Conservation (phyloP, 1,140 invertebrate species). For the Formica exsecta region DNA sequence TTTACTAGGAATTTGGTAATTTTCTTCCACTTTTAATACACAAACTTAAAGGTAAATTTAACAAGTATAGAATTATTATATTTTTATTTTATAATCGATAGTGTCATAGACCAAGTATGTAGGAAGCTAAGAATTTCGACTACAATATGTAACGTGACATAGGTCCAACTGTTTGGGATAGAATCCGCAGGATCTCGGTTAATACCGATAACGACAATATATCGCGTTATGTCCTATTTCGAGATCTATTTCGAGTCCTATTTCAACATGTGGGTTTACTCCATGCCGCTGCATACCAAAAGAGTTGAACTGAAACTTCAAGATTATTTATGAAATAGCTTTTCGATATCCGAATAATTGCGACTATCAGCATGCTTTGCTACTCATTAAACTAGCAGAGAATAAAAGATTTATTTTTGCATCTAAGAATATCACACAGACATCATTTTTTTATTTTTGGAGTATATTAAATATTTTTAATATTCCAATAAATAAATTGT, state of each 20-base stretch:
- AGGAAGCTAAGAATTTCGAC: constrained; percentile 37
- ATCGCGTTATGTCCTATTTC: constrained; percentile 43
- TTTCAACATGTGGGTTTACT: constrained; percentile 37
- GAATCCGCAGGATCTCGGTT: constrained; percentile 44
- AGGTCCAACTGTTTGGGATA: constrained; percentile 22
- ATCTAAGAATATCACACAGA: background rate
- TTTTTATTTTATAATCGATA: constrained; percentile 30
- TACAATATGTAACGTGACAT: constrained; percentile 36
- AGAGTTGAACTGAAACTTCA: background rate
- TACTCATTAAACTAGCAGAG: background rate
- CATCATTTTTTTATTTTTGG: background rate
- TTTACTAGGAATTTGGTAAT: background rate
- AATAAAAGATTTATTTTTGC: background rate
- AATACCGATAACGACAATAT: constrained; percentile 49
- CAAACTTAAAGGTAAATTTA: background rate
- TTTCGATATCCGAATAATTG: background rate
- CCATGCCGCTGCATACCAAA: constrained; percentile 8
- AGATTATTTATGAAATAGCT: background rate
- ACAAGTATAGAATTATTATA: background rate
- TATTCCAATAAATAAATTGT: background rate
- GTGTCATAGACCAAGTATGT: background rate
- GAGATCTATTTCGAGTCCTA: background rate
- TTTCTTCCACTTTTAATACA: background rate
- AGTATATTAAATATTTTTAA: background rate
- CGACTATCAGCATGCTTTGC: background rate